These are phyloP conservation scores for Anguilla pacifica DNA, from an alignment of 2,797 vertebrate species.

Conservation along the genomic window DNA sequence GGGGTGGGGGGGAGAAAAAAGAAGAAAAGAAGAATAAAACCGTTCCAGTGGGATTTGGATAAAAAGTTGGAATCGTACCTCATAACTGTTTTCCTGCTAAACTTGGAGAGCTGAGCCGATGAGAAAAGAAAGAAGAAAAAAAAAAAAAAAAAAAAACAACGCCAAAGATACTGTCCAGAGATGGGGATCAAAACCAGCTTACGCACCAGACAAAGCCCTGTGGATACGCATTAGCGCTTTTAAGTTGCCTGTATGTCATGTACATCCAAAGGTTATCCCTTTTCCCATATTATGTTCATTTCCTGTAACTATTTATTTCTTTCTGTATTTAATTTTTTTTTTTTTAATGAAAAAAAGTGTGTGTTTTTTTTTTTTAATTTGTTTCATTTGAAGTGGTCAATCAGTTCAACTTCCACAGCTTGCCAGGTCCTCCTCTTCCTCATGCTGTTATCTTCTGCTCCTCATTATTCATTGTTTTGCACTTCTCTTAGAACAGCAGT, in stretches of 20 bases:
- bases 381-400: constrained; percentile 52
- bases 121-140: too few species aligned
- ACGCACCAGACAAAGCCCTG: neutral
- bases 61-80: constrained; percentile 38
- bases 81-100: constrained; percentile 50
- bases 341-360: too few species aligned
- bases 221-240: constrained; percentile 17
- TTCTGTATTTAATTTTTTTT: constrained; percentile 58
- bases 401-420: constrained; percentile 34
- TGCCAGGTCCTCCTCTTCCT: constrained; percentile 13
- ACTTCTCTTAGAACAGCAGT: constrained; percentile 27
- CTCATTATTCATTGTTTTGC: constrained; percentile 35
- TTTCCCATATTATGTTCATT: constrained; percentile 45
- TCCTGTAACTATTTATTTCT: constrained; percentile 41
- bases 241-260: neutral
- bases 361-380: too few species aligned
- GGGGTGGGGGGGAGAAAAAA: neutral
- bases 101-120: constrained; percentile 56
- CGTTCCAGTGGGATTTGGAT: constrained; percentile 44
- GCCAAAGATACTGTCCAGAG: constrained; percentile 59
- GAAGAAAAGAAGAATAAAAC: neutral
- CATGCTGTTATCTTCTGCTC: neutral
- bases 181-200: constrained; percentile 36
- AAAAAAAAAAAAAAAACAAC: neutral
- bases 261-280: constrained; percentile 13